Evolutionary conservation across 1,140 invertebrate species (phyloP).

Genomic region (Saccostrea echinata): DNA sequence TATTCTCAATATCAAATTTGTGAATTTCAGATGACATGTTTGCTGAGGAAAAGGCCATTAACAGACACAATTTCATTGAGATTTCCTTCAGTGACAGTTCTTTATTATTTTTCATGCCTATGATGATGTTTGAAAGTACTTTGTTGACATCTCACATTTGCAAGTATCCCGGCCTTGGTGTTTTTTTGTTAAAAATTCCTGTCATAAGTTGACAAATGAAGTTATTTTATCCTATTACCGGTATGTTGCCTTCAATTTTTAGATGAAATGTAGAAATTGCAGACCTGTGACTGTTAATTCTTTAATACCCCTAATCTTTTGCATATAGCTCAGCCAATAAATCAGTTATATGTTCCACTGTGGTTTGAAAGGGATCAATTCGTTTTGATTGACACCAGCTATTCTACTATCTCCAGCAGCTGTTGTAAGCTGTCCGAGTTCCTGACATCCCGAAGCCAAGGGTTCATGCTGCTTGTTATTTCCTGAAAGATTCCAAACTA

Average conservation of each 20-base stretch:
- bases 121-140: not conserved
- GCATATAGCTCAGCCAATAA: too few species aligned
- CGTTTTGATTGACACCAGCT: not conserved
- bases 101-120: not conserved
- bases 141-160: slow-evolving; percentile 13
- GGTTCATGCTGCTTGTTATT: slow-evolving; percentile 13
- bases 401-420: not conserved
- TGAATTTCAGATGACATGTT: slow-evolving; percentile 1
- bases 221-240: slow-evolving; percentile 11
- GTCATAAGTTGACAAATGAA: slow-evolving; percentile 34
- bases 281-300: slow-evolving; percentile 52
- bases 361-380: not conserved
- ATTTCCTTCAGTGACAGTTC: not conserved
- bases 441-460: not conserved
- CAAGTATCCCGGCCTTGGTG: slow-evolving; percentile 35
- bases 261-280: slow-evolving; percentile 46
- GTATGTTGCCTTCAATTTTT: slow-evolving; percentile 38
- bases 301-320: not conserved
- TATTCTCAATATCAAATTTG: slow-evolving; percentile 6
- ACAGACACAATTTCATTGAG: not conserved
- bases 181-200: slow-evolving; percentile 43
- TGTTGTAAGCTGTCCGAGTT: not conserved
- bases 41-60: slow-evolving; percentile 13
- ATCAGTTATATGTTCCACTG: too few species aligned
- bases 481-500: slow-evolving; percentile 45